Evolutionary conservation across 2,797 vertebrate genomes (phyloP).

Genomic region (Mormyrus proboscirostris): DNA sequence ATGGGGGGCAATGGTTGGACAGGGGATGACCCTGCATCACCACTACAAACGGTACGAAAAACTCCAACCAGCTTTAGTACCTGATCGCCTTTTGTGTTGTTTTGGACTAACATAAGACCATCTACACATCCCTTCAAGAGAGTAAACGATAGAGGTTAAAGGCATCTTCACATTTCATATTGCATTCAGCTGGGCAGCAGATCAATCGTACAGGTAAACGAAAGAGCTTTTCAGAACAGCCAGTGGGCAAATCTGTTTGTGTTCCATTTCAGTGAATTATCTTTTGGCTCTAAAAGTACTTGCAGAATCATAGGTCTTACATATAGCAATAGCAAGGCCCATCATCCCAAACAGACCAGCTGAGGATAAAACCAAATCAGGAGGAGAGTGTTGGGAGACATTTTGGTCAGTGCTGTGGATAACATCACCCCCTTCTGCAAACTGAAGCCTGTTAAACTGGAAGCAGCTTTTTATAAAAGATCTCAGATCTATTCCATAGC

Average conservation of each 20-base stretch:
- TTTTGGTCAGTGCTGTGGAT: background rate
- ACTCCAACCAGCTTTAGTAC: constrained; percentile 48
- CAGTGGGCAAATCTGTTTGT: background rate
- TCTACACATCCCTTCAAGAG: constrained; percentile 73
- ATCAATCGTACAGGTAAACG: background rate
- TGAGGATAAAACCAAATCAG: background rate
- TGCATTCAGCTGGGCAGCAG: background rate
- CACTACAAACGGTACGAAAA: background rate
- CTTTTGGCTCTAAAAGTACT: background rate
- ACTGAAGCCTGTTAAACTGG: background rate
- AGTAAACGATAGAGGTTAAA: constrained; percentile 64
- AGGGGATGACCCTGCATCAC: constrained; percentile 30
- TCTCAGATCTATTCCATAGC: background rate
- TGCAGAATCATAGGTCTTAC: background rate
- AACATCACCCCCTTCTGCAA: background rate
- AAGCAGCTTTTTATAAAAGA: background rate
- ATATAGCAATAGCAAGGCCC: background rate
- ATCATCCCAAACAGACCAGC: background rate
- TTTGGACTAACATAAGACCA: constrained; percentile 74
- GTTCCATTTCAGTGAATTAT: background rate
- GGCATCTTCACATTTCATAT: constrained; percentile 39
- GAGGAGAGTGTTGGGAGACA: background rate
- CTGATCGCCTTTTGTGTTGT: constrained; percentile 76
- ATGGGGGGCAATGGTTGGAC: constrained; percentile 39
- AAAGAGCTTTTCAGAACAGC: background rate